Evolutionary conservation across 2,113 vertebrate genomes (phyloP).

Genomic region (Martes martes): DNA sequence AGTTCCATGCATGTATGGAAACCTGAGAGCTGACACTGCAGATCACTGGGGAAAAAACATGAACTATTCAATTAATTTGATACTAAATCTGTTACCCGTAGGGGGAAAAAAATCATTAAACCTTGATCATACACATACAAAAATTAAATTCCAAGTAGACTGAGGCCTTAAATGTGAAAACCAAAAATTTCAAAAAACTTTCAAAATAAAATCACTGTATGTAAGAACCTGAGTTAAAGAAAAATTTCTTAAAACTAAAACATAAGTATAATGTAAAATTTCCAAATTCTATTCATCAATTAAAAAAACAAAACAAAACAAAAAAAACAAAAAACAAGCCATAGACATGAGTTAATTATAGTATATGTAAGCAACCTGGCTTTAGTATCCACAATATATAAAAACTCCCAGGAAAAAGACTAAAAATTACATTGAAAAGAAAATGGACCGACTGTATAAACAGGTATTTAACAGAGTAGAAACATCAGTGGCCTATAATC

Average conservation of each 20-base stretch:
- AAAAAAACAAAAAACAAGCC: not conserved
- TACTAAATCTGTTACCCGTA: not conserved
- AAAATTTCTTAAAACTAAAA: not conserved
- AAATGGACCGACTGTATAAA: not conserved
- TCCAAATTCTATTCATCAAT: not conserved
- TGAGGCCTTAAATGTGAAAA: not conserved
- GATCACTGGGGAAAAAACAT: not conserved
- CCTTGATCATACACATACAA: not conserved
- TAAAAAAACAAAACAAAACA: not conserved
- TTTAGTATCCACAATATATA: not conserved
- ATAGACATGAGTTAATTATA: not conserved
- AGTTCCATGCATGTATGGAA: not conserved
- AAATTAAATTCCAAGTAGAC: not conserved
- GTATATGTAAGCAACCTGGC: not conserved
- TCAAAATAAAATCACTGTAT: not conserved
- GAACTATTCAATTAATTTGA: not conserved
- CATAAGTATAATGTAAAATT: not conserved
- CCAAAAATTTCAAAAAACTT: not conserved
- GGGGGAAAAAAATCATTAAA: not conserved
- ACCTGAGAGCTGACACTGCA: not conserved
- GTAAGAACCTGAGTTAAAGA: not conserved
- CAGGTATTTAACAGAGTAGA: not conserved
- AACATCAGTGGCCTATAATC: not conserved
- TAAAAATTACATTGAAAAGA: not conserved
- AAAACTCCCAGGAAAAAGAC: not conserved